These are phyloP conservation scores for Rhopilema esculentum DNA, from an alignment of 30 jellyfish, hydroid and myxozoan genomes.

Conservation along the genomic window DNA sequence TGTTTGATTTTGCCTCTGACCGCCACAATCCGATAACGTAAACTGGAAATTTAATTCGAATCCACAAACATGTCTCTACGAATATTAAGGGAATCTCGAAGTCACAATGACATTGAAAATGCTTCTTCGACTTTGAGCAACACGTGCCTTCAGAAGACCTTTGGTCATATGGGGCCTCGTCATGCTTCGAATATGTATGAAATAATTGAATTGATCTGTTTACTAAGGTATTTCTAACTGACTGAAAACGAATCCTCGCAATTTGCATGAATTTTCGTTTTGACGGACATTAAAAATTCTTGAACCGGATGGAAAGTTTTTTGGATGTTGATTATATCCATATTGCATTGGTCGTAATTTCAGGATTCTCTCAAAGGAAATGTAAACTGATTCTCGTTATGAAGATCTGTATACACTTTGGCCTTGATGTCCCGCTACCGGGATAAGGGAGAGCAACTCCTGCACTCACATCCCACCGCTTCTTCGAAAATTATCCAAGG, in stretches of 20 bases:
- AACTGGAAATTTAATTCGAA: neutral
- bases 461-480: conserved; percentile 35
- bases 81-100: neutral
- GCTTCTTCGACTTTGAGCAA: neutral
- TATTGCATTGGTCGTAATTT: neutral
- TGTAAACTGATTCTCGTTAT: neutral
- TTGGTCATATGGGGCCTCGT: neutral
- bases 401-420: neutral
- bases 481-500: neutral
- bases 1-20: neutral
- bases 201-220: neutral
- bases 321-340: neutral
- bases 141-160: neutral
- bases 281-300: neutral
- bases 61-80: neutral
- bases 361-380: neutral
- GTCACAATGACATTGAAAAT: neutral
- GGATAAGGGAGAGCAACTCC: conserved; percentile 29
- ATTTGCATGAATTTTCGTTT: neutral
- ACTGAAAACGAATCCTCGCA: neutral
- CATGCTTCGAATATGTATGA: neutral
- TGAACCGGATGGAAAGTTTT: neutral
- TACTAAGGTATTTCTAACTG: neutral
- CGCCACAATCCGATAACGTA: neutral
- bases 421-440: neutral